Evolutionary conservation across 23 tunicate genomes (phyloP).

Genomic region (Styela clava): DNA sequence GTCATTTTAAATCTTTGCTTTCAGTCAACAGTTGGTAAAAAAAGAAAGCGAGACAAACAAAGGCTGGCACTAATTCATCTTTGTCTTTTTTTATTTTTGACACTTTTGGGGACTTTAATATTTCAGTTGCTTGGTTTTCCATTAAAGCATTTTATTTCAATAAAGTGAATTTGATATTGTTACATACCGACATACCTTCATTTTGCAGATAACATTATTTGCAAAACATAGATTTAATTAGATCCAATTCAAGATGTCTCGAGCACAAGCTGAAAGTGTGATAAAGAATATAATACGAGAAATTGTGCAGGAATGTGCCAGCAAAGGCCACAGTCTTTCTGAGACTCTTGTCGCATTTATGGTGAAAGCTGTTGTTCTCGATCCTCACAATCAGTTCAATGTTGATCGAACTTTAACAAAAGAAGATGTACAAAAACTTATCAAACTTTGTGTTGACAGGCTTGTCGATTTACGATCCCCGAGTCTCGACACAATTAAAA

Average conservation of each 20-base stretch:
- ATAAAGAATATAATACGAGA: conserved; percentile 94
- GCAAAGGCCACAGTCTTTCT: conserved; percentile 91
- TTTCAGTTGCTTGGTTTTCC: too few relatives aligned
- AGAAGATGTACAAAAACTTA: conserved; percentile 91
- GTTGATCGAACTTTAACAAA: conserved; percentile 96
- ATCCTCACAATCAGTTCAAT: conserved; percentile 92
- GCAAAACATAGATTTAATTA: too few relatives aligned
- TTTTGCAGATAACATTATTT: too few relatives aligned
- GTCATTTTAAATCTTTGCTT: too few relatives aligned
- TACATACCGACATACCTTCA: too few relatives aligned
- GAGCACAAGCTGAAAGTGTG: conserved; percentile 98
- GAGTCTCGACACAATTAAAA: conserved; percentile 91
- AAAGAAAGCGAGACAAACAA: too few relatives aligned
- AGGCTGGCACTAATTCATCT: too few relatives aligned
- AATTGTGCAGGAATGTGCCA: conserved; percentile 95
- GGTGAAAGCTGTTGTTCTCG: conserved; percentile 98
- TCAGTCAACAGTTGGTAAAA: too few relatives aligned
- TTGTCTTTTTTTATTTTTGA: too few relatives aligned
- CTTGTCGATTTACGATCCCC: conserved; percentile 79
- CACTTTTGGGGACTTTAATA: too few relatives aligned
- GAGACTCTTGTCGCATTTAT: conserved; percentile 98
- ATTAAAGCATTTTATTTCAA: too few relatives aligned
- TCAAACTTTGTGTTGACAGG: conserved; percentile 86
- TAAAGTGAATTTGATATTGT: too few relatives aligned
- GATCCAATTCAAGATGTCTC: conserved; percentile 83